These are phyloP conservation scores for Brachirus orientalis DNA, from an alignment of 2,113 vertebrate species.

Conservation along the genomic window DNA sequence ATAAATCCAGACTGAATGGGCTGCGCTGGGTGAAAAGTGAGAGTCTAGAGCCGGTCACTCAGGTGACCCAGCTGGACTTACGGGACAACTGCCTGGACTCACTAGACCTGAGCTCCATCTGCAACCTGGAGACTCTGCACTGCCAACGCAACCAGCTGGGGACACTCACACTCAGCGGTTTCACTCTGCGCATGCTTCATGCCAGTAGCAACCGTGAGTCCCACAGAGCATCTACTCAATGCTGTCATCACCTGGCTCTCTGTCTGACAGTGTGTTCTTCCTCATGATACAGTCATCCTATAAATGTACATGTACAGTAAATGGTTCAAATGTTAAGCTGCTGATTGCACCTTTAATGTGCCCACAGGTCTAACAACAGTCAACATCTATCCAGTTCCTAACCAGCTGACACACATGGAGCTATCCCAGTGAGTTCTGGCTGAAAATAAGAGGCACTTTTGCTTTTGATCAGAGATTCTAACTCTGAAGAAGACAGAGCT, in stretches of 20 bases:
- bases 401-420: constrained; percentile 88
- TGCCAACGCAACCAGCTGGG: constrained; percentile 92
- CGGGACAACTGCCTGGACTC: constrained; percentile 89
- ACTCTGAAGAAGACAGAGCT: no score
- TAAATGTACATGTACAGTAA: constrained; percentile 23
- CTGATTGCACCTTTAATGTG: constrained; percentile 46
- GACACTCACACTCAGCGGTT: constrained; percentile 89
- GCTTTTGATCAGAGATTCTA: not conserved
- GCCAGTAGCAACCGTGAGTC: constrained; percentile 90
- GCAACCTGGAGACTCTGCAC: constrained; percentile 90
- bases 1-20: constrained; percentile 85
- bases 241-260: constrained; percentile 6
- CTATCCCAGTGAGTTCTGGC: constrained; percentile 89
- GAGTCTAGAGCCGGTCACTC: constrained; percentile 84
- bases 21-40: constrained; percentile 83
- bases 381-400: constrained; percentile 91
- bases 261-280: constrained; percentile 19
- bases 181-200: constrained; percentile 87
- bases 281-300: not conserved
- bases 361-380: constrained; percentile 87
- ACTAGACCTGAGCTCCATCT: constrained; percentile 88
- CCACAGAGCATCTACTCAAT: constrained; percentile 23
- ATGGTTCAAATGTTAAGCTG: no score
- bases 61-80: constrained; percentile 90
- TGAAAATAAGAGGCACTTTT: constrained; percentile 8